Evolutionary conservation across 2,797 vertebrate genomes (phyloP), one percentile per base, ranked within the genome.

Genomic region (Apogon talboti): DNA sequence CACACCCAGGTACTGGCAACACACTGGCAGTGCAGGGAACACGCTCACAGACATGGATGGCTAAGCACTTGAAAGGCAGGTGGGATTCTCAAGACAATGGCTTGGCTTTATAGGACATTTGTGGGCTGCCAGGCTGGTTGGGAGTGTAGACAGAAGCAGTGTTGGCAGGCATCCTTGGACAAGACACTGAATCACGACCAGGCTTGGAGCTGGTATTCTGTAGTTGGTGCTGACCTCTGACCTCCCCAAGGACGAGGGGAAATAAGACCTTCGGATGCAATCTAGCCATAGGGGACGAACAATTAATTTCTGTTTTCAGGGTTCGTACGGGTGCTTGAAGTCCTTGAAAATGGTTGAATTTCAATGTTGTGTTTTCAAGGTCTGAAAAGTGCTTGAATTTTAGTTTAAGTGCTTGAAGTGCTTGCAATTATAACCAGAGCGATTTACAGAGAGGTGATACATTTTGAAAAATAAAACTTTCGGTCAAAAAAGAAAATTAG

Each of bases 1-100:
- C 72, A 51, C 52, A 56, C 40, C 43, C 62, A 73, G 66, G 43
- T 47, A 59, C 57, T 62, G 15, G 33, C 10, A 18, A 50, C 28
- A 28, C 40, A 44, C 61, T 21, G 4, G 41, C 35, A 28, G 58
- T 28, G 56, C 46, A 28, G 44, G 44, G 43, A 77, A 77, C 83
- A 83, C 21, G 67, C 73, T 73, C 71, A 56, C 58, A 41, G 66
- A 71, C 74, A 83, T 52, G 79, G 73, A 73, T 70, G 84, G 73
- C 44, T 81, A 40, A 56, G 43, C 72, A 43, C 63, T 14, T 75
- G 67, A 87, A 83, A 70, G 75, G 80, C 61, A 67, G 66, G 37
- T 46, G 68, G 72, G 73, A 68, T 53, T 71, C 65, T 73, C 3
- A 16, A 78, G 73, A 82, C 73, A 65, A 63, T 40, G 65, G 43